phyloP scores from a whole-genome alignment of 2,888 invertebrate genomes.

The Tromatobia lineatoria region DNA sequence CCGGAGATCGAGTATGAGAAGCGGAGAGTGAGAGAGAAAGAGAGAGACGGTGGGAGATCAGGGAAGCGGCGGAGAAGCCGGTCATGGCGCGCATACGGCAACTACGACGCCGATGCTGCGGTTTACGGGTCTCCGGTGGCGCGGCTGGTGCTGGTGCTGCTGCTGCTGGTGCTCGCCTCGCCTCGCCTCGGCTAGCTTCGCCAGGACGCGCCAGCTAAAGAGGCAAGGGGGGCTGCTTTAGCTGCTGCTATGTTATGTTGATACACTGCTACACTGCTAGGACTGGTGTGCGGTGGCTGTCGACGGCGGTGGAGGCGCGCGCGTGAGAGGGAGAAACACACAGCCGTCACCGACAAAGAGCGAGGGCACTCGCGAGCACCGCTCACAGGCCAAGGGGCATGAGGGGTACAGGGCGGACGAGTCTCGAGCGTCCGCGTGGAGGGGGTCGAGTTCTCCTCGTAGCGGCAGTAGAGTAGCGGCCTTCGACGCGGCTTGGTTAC shows the following conservation, averaged over 20 bases:
- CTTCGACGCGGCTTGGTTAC: constrained; percentile 82
- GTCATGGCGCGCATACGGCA: constrained; percentile 66
- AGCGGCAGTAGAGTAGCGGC: constrained; percentile 85
- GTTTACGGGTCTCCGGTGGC: constrained; percentile 65
- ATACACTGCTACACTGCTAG: constrained; percentile 19
- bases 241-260: constrained; percentile 20
- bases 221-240: constrained; percentile 44
- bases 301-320: constrained; percentile 42
- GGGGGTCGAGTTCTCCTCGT: constrained; percentile 74
- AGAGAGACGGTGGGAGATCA: constrained; percentile 37
- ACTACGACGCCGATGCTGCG: constrained; percentile 65
- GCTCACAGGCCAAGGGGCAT: constrained; percentile 27
- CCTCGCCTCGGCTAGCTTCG: constrained; percentile 57
- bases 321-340: constrained; percentile 35
- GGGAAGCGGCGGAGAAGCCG: constrained; percentile 67
- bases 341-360: constrained; percentile 57
- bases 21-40: constrained; percentile 39
- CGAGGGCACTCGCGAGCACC: constrained; percentile 51
- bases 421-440: constrained; percentile 60
- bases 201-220: constrained; percentile 65
- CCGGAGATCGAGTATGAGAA: constrained; percentile 54
- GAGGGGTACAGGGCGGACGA: constrained; percentile 50
- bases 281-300: constrained; percentile 12
- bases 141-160: too few relatives aligned
- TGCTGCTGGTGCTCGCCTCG: constrained; percentile 54